Conservation (phyloP, 2,113 vertebrate species). For the Ivindomyrus marchei region DNA sequence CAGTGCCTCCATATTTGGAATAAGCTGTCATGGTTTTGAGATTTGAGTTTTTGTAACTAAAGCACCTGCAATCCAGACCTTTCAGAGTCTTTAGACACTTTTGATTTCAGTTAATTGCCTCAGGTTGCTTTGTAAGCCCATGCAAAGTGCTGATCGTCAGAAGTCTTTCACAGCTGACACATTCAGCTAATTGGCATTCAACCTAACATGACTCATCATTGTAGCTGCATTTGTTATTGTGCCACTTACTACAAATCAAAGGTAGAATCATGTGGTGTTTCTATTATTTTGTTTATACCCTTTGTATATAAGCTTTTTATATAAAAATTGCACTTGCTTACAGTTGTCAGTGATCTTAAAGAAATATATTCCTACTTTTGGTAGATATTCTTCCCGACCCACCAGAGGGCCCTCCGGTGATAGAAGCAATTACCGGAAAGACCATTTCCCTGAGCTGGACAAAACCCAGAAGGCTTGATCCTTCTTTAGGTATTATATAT, state of each 20-base stretch:
- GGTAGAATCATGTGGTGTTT: not conserved
- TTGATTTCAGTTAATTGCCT: not conserved
- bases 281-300: not conserved
- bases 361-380: slow-evolving; percentile 15
- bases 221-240: not conserved
- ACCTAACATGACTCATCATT: not conserved
- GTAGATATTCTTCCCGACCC: slow-evolving; percentile 90
- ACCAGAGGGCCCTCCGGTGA: slow-evolving; percentile 76
- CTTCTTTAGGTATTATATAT: slow-evolving; percentile 74
- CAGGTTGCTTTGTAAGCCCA: not conserved
- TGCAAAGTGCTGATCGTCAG: not conserved
- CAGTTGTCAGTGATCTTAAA: not conserved
- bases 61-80: not conserved
- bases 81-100: not conserved
- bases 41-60: not conserved
- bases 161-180: not conserved
- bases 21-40: not conserved
- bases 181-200: not conserved
- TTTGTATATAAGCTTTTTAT: not conserved
- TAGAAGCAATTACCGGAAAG: slow-evolving; percentile 80
- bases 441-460: slow-evolving; percentile 81
- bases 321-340: not conserved
- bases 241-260: not conserved
- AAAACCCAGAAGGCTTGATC: slow-evolving; percentile 82
- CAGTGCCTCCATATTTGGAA: not conserved